These are phyloP conservation scores for Phoenicopterus ruber DNA, from an alignment of 2,113 vertebrate genomes.

Conservation along the genomic window DNA sequence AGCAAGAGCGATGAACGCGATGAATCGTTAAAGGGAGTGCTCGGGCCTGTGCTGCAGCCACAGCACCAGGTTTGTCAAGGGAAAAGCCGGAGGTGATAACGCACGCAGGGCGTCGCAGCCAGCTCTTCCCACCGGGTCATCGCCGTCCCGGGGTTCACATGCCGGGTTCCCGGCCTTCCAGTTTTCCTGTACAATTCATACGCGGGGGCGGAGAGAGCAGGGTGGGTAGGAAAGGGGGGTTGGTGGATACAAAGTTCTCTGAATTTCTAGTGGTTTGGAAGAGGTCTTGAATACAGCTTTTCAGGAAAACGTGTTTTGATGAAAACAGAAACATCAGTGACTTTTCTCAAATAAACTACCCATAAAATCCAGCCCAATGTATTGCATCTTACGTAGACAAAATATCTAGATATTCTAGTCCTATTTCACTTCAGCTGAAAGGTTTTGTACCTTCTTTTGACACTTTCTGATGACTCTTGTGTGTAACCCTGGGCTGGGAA, in stretches of 20 bases:
- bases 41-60: not conserved
- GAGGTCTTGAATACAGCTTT: not conserved
- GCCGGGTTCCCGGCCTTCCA: not conserved
- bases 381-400: not conserved
- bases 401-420: not conserved
- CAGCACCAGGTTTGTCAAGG: not conserved
- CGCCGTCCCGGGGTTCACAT: not conserved
- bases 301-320: not conserved
- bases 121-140: not conserved
- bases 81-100: not conserved
- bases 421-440: not conserved
- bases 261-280: not conserved
- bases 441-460: not conserved
- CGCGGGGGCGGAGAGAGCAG: fast-evolving
- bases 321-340: not conserved
- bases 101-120: too few species aligned
- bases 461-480: not conserved
- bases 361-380: not conserved
- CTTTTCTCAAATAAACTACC: not conserved
- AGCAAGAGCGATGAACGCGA: fast-evolving
- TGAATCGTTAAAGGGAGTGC: not conserved
- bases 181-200: not conserved
- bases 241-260: not conserved
- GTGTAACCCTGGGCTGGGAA: not conserved
- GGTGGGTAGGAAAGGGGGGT: too few species aligned